Evolutionary conservation across 2,113 vertebrate genomes (phyloP).

Genomic region (Phyllostomus discolor): DNA sequence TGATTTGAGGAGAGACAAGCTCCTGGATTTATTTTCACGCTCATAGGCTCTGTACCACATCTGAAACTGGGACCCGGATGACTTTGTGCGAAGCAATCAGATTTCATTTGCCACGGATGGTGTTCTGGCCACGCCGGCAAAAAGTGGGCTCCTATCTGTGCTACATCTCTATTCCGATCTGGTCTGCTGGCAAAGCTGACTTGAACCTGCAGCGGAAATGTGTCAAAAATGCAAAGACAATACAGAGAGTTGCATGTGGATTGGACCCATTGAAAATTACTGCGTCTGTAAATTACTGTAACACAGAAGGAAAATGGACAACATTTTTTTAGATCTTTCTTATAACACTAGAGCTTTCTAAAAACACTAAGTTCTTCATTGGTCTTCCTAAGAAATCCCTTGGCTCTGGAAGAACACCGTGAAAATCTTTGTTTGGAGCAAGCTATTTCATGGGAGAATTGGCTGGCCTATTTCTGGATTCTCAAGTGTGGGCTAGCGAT

Average conservation of each 20-base stretch:
- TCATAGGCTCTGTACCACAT: not conserved
- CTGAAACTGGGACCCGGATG: not conserved
- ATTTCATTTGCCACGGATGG: slow-evolving; percentile 28
- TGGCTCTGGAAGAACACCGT: not conserved
- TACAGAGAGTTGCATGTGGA: not conserved
- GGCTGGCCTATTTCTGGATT: not conserved
- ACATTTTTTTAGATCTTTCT: not conserved
- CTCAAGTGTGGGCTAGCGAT: not conserved
- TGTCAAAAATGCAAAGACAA: not conserved
- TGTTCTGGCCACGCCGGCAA: not conserved
- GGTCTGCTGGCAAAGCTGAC: not conserved
- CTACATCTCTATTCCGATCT: not conserved
- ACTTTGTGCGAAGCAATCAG: not conserved
- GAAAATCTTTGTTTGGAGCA: not conserved
- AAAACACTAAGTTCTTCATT: not conserved
- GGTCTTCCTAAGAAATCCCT: not conserved
- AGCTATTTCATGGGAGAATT: not conserved
- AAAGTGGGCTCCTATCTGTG: not conserved
- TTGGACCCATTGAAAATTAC: not conserved
- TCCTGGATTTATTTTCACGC: not conserved
- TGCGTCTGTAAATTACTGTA: not conserved
- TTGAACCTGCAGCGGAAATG: not conserved
- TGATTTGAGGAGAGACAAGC: not conserved
- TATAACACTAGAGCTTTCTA: not conserved
- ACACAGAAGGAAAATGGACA: not conserved